Conservation (phyloP, 2,797 vertebrate genomes). For the Cetoscarus ocellatus region DNA sequence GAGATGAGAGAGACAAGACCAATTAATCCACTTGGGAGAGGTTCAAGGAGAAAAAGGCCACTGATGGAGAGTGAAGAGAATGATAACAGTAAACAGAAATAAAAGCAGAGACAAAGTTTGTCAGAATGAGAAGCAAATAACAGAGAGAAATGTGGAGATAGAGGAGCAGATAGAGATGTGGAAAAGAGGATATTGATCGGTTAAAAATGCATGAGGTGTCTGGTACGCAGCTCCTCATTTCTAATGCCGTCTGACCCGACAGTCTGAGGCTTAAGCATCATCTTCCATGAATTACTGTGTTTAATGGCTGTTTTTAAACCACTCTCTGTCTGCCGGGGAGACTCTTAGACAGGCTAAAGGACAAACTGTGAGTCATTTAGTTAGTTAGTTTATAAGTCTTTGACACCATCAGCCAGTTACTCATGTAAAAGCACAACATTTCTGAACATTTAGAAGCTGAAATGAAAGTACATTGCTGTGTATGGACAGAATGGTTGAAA, state of each 20-base stretch:
- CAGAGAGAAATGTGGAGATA: conserved; percentile 15
- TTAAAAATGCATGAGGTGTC: conserved; percentile 76
- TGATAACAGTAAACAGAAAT: conserved; percentile 11
- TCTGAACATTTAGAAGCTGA: not conserved
- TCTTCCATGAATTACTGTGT: conserved; percentile 22
- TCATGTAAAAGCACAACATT: not conserved
- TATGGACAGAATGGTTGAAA: not conserved
- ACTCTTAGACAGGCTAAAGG: conserved; percentile 6
- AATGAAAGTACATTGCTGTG: not conserved
- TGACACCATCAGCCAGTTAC: conserved; percentile 4
- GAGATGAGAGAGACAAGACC: conserved; percentile 24
- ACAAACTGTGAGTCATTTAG: not conserved
- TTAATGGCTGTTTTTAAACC: conserved; percentile 33
- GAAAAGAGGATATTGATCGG: conserved; percentile 63
- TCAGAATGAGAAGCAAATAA: not conserved
- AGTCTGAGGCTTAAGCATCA: conserved; percentile 21
- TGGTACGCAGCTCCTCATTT: conserved; percentile 51
- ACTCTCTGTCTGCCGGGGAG: conserved; percentile 7
- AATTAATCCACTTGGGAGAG: conserved; percentile 26
- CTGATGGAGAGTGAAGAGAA: conserved; percentile 5
- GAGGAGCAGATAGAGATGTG: conserved; percentile 34
- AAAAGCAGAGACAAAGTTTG: not conserved
- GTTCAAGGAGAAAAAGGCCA: conserved; percentile 27
- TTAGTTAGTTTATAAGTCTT: not conserved
- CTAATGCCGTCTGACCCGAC: conserved; percentile 56